Base-by-base conservation (phyloP, 2,113 vertebrate species). In the Sciurus niger region DNA sequence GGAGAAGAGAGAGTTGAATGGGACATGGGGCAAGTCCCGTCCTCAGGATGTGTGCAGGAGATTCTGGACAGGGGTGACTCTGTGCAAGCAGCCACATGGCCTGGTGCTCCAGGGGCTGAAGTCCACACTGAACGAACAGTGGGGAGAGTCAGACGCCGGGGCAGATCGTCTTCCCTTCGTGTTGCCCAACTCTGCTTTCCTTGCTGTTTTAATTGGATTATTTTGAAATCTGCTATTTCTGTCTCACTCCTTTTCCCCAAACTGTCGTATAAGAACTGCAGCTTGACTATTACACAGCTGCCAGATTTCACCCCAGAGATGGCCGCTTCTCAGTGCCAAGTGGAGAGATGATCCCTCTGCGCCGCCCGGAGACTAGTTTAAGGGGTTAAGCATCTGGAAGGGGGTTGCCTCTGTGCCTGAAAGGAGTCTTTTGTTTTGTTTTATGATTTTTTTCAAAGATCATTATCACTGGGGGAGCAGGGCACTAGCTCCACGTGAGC, bases 221-320 rank as follows among this genome's bases (percentile, higher is more conserved):
- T 98, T 98, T 97, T 97, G 92, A 97, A 95, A 94, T 95, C 92
- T 89, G 93, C 98, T 98, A 98, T 98, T 98, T 98, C 96, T 93
- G 95, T 97, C 96, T 96, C 94, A 46, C 77, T 97, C 84, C 84
- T 95, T 97, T 96, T 88, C 94, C 97, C 96, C 94, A 97, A 96
- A 98, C 97, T 97, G 94, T 96, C 97, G 89, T 82, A 30, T 30
- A 83, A 95, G 96, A 92, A 53, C 88, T 63, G 92, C 92, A 97
- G 97, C 93, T 85, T 65, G 90, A 88, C 97, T 93, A n/a, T 53
- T 20, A 73, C 63, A 88, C 96, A 96, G 96, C 90, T 95, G 96
- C 97, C 97, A 98, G 95, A 96, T 68, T 46, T 73, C 90, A 90
- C 96, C 90, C 96, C 73, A 84, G 95, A 97, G 95, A 96, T 9